Evolutionary conservation across 2,797 vertebrate species (phyloP).

Genomic region (Acrossocheilus fasciatus): DNA sequence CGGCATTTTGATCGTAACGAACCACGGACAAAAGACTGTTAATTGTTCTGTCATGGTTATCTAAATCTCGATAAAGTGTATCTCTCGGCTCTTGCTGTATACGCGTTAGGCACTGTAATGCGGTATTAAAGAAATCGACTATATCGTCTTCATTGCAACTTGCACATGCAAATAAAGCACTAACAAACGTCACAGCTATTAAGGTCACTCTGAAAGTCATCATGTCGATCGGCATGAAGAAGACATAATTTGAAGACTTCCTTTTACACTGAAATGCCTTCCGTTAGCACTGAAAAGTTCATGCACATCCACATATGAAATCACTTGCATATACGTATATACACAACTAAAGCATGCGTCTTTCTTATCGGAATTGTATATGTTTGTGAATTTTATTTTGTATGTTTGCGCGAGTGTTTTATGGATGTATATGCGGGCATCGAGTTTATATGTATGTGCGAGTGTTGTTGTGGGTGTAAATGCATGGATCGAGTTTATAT

Average conservation of each 20-base stretch:
- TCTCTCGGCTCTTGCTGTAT: slow-evolving; percentile 9
- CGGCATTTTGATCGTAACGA: not conserved
- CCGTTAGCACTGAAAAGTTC: not conserved
- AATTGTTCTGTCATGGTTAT: slow-evolving; percentile 3
- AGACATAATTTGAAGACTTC: not conserved
- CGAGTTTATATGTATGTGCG: not conserved
- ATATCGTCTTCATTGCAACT: not conserved
- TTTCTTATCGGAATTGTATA: not conserved
- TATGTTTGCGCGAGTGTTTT: not conserved
- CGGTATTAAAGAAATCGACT: not conserved
- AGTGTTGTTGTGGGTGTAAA: not conserved
- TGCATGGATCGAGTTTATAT: not conserved
- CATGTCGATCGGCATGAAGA: not conserved
- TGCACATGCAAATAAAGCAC: not conserved
- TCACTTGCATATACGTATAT: too few relatives aligned
- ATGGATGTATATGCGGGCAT: not conserved
- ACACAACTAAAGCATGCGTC: not conserved
- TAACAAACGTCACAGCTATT: not conserved
- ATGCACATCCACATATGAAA: not conserved
- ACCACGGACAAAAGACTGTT: not conserved
- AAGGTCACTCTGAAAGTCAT: slow-evolving; percentile 8
- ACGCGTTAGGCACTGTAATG: not conserved
- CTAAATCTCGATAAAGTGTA: not conserved
- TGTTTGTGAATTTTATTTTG: not conserved
- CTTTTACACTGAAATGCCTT: not conserved